Conservation (phyloP, 2,888 invertebrate species). For the Eupithecia dodoneata region DNA sequence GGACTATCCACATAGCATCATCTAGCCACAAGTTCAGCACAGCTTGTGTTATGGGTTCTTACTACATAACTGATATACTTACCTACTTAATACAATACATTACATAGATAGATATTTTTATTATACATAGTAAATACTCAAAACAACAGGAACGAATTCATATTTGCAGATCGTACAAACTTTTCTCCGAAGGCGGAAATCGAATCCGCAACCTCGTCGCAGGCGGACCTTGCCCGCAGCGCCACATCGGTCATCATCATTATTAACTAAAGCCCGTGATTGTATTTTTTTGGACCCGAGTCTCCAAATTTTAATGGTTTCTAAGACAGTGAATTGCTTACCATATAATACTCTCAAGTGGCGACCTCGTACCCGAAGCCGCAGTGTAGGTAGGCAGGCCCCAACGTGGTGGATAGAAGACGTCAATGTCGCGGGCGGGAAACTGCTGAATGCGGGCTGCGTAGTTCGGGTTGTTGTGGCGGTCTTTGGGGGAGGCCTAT, state of each 20-base stretch:
- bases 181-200: too few relatives aligned
- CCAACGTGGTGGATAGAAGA: not conserved
- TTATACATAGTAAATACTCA: too few relatives aligned
- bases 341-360: not conserved
- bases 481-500: not conserved
- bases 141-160: too few relatives aligned
- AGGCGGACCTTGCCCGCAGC: too few relatives aligned
- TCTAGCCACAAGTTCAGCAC: too few relatives aligned
- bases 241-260: not conserved
- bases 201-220: too few relatives aligned
- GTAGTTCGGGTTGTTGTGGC: not conserved
- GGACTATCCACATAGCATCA: too few relatives aligned
- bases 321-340: not conserved
- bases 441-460: not conserved
- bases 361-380: not conserved
- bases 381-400: not conserved
- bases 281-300: not conserved
- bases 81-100: too few relatives aligned
- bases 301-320: not conserved
- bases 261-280: not conserved
- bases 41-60: too few relatives aligned
- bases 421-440: not conserved
- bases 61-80: too few relatives aligned
- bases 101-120: too few relatives aligned
- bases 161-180: too few relatives aligned